A percentile compares a stretch with the other conserved stretches of the same genome.
phyloP scores from a whole-genome alignment of 1,140 invertebrate species.

The Phenacoccus solenopsis region DNA sequence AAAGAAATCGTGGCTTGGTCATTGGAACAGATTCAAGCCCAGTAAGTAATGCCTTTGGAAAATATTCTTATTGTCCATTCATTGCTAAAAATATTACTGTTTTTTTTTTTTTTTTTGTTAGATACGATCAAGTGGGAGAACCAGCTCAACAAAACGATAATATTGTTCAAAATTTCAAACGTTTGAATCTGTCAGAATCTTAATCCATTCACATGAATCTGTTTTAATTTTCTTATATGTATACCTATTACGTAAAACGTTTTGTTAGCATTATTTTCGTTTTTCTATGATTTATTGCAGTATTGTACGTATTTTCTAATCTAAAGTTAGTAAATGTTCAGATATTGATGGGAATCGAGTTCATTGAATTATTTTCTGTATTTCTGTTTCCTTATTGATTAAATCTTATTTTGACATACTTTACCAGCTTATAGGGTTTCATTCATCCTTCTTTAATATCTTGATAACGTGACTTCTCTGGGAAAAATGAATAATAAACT shows the following conservation, averaged over 20 bases:
- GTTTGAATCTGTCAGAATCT: background rate
- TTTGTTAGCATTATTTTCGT: background rate
- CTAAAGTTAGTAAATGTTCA: too few species aligned
- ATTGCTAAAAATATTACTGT: background rate
- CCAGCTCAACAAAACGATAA: background rate
- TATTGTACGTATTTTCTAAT: too few species aligned
- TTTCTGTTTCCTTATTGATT: too few species aligned
- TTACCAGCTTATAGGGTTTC: too few species aligned
- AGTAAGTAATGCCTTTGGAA: background rate
- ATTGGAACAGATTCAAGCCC: conserved; percentile 8
- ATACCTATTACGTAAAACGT: background rate
- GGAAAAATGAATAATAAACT: too few species aligned
- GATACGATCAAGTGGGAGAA: conserved; percentile 1
- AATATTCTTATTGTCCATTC: background rate
- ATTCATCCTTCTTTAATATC: too few species aligned
- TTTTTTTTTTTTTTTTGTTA: background rate
- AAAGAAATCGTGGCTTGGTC: conserved; percentile 1
- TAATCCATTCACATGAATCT: too few species aligned
- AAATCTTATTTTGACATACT: too few species aligned
- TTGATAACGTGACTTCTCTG: too few species aligned
- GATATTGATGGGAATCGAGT: too few species aligned
- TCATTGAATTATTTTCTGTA: too few species aligned
- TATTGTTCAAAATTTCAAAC: background rate
- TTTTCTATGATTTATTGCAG: background rate
- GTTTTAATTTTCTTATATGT: background rate